Conservation (phyloP, 2,797 vertebrate genomes). For the Artibeus jamaicensis region DNA sequence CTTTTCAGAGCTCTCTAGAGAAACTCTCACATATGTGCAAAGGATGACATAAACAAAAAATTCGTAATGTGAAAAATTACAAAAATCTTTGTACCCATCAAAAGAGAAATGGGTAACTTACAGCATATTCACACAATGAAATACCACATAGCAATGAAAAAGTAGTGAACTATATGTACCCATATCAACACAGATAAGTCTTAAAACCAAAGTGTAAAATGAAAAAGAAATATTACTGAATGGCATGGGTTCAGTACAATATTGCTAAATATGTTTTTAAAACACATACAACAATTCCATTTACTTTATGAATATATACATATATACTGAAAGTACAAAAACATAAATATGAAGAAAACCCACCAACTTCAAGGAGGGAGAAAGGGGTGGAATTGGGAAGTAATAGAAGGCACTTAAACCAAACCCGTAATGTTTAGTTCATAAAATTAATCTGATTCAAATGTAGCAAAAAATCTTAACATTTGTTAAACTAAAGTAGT, state of each 20-base stretch:
- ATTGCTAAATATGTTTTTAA: background rate
- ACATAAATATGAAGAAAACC: background rate
- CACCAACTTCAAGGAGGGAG: background rate
- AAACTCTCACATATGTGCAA: background rate
- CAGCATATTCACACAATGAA: background rate
- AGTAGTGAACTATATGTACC: background rate
- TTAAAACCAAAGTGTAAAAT: background rate
- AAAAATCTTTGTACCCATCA: background rate
- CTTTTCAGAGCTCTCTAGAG: background rate
- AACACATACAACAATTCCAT: background rate
- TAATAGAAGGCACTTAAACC: background rate
- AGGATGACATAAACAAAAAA: background rate
- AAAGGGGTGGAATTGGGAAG: background rate
- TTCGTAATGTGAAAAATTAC: background rate
- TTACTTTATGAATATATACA: background rate
- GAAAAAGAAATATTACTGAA: background rate
- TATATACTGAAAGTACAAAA: background rate
- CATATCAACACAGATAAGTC: background rate
- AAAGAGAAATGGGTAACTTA: background rate
- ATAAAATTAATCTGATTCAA: background rate
- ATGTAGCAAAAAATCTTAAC: background rate
- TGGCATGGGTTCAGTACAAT: background rate
- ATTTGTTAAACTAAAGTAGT: background rate
- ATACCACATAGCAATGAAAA: background rate
- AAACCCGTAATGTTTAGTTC: background rate